A percentile compares a stretch with the other conserved stretches of the same genome.
Conservation (phyloP, 2,113 vertebrate genomes). For the Psittacara wagleri region DNA sequence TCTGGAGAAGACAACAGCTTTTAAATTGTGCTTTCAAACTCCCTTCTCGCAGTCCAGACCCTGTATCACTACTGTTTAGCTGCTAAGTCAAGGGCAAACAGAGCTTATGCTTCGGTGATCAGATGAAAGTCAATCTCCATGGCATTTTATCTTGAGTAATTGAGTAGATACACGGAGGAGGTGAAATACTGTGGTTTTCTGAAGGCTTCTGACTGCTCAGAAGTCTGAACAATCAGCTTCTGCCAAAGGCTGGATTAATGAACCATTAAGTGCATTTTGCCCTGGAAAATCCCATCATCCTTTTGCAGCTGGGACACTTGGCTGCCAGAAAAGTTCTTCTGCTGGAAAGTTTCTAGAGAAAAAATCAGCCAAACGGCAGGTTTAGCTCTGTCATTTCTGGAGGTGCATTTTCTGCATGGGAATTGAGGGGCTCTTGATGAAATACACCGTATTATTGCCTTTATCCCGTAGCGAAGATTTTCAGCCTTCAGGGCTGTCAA, state of each 20-base stretch:
- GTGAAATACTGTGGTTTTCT: constrained; percentile 28
- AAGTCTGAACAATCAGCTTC: neutral
- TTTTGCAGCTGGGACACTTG: neutral
- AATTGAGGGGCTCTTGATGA: neutral
- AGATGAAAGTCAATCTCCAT: constrained; percentile 10
- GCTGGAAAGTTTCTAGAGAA: neutral
- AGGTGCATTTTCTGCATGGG: neutral
- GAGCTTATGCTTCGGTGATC: neutral
- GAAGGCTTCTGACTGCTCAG: neutral
- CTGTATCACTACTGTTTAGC: neutral
- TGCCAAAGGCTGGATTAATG: constrained; percentile 35
- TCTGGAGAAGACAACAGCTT: constrained; percentile 5
- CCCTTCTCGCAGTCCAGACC: neutral
- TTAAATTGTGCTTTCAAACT: neutral
- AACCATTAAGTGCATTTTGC: constrained; percentile 30
- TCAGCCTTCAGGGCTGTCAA: neutral
- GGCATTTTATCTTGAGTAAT: neutral
- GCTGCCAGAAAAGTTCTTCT: neutral
- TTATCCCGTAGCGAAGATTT: neutral
- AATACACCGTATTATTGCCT: neutral
- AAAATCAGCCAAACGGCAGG: neutral
- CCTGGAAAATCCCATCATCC: constrained; percentile 26
- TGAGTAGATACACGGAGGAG: neutral
- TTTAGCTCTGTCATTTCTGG: neutral
- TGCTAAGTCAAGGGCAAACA: neutral